Conservation (phyloP, 2,888 invertebrate genomes). For the Lasioglossum pauxillum region DNA sequence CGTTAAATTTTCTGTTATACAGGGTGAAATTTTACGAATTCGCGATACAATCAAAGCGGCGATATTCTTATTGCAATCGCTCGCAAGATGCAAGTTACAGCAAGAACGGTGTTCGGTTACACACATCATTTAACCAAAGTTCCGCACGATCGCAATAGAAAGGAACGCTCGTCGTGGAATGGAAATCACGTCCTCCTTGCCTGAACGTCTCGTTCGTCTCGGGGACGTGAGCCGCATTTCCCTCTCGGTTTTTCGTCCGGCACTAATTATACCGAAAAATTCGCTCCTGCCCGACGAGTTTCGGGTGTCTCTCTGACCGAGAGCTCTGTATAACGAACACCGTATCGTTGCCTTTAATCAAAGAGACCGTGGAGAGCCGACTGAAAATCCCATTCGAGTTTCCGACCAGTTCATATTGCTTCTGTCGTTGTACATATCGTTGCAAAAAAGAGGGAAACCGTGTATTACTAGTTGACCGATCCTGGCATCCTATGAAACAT, state of each 20-base stretch:
- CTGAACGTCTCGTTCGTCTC: slow-evolving; percentile 45
- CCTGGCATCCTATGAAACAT: not conserved
- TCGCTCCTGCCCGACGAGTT: slow-evolving; percentile 32
- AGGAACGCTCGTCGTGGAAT: slow-evolving; percentile 37
- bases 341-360: slow-evolving; percentile 44
- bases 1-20: too few species aligned
- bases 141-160: slow-evolving; percentile 6
- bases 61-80: not conserved
- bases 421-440: not conserved
- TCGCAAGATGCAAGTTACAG: not conserved
- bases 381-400: slow-evolving; percentile 25
- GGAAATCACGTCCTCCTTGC: slow-evolving; percentile 62
- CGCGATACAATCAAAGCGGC: too few species aligned
- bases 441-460: not conserved
- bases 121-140: slow-evolving; percentile 7
- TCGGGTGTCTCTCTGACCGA: slow-evolving; percentile 56
- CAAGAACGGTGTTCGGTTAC: not conserved
- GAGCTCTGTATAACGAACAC: slow-evolving; percentile 53
- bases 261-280: slow-evolving; percentile 68
- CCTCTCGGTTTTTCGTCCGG: slow-evolving; percentile 41
- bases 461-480: not conserved
- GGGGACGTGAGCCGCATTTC: slow-evolving; percentile 63
- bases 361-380: slow-evolving; percentile 21
- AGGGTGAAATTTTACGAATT: not conserved
- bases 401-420: slow-evolving; percentile 4